A percentile compares a stretch with the other conserved stretches of the same genome.
phyloP scores from a whole-genome alignment of 2,888 invertebrate species.

The Octonoba sinensis region DNA sequence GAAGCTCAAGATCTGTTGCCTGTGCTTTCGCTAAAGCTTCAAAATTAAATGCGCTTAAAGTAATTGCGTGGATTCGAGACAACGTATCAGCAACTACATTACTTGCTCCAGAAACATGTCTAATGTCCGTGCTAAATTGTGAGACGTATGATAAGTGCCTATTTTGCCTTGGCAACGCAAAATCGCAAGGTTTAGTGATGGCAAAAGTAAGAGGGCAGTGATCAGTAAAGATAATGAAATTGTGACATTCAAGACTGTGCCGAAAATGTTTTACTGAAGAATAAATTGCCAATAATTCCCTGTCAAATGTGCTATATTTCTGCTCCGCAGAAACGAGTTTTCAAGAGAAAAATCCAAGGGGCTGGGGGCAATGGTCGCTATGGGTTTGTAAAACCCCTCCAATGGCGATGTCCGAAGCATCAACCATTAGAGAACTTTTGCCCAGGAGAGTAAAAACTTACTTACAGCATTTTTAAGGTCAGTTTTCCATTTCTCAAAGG shows the following conservation, averaged over 20 bases:
- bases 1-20: no score
- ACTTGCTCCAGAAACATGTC: conserved; percentile 1
- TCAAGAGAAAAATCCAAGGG: not conserved
- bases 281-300: not conserved
- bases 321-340: not conserved
- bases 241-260: conserved; percentile 1
- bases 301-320: not conserved
- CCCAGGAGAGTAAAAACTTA: not conserved
- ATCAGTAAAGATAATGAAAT: conserved; percentile 5
- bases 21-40: no score
- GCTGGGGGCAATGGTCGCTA: not conserved
- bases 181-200: not conserved
- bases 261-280: not conserved
- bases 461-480: not conserved
- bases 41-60: no score
- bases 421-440: no score
- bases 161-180: not conserved
- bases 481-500: not conserved
- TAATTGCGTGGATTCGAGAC: no score
- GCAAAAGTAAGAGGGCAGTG: conserved; percentile 11
- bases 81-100: no score
- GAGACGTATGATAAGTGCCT: not conserved
- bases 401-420: conserved; percentile 4
- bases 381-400: not conserved
- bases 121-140: conserved; percentile 1